Conservation (phyloP, 30 jellyfish, hydroid and myxozoan species). For the Aurelia sp. region DNA sequence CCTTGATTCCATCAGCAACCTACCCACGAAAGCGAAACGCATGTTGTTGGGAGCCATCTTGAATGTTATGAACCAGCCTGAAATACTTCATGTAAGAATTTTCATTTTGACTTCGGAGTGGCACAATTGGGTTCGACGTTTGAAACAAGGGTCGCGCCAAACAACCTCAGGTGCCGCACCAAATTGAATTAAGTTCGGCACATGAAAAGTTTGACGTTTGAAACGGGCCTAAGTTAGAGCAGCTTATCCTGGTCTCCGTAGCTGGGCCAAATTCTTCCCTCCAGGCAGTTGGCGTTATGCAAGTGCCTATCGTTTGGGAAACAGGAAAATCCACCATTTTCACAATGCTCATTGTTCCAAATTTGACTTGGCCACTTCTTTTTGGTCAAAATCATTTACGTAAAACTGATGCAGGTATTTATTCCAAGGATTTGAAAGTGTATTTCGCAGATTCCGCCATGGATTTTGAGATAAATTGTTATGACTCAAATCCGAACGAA, state of each 20-base stretch:
- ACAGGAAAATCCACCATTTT: conserved; percentile 7
- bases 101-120: not conserved
- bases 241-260: conserved; percentile 48
- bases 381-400: conserved; percentile 50
- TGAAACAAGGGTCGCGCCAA: too few species aligned
- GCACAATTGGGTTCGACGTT: not conserved
- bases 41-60: conserved; percentile 1
- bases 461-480: not conserved
- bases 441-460: conserved; percentile 13
- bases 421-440: not conserved
- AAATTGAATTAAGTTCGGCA: too few species aligned
- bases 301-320: conserved; percentile 46
- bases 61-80: not conserved
- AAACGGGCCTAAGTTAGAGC: conserved; percentile 9
- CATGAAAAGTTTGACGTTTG: too few species aligned
- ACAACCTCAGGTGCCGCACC: too few species aligned
- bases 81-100: conserved; percentile 1
- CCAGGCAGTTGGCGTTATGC: conserved; percentile 42
- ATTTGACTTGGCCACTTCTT: conserved; percentile 29
- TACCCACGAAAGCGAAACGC: not conserved
- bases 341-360: conserved; percentile 53
- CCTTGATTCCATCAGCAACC: too few species aligned
- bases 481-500: not conserved
- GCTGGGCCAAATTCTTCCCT: conserved; percentile 21
- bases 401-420: conserved; percentile 21